These are phyloP conservation scores for Neocloeon triangulifer DNA, from an alignment of 1,140 invertebrate species.

Conservation along the genomic window DNA sequence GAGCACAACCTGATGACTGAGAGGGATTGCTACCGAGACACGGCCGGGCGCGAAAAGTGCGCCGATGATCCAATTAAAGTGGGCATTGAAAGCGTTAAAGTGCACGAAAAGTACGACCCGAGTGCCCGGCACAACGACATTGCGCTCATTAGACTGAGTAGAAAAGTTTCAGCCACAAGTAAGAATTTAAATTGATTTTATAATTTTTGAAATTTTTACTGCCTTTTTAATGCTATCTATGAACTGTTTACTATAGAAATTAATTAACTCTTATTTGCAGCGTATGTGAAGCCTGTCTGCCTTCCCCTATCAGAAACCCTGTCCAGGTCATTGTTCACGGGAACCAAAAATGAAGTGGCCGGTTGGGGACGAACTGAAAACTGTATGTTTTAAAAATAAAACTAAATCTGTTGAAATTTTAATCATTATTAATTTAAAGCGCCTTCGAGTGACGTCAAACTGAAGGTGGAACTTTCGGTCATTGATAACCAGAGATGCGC, in stretches of 20 bases:
- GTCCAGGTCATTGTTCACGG: slow-evolving; percentile 3
- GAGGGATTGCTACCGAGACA: slow-evolving; percentile 10
- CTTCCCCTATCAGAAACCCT: slow-evolving; percentile 7
- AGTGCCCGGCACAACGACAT: slow-evolving; percentile 11
- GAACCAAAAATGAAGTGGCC: slow-evolving; percentile 6
- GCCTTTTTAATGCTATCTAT: too few species aligned
- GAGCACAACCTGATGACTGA: slow-evolving; percentile 8
- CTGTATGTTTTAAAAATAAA: too few species aligned
- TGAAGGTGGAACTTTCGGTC: too few species aligned
- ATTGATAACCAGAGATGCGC: too few species aligned
- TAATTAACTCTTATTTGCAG: slow-evolving; percentile 6
- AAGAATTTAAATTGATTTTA: slow-evolving; percentile 1
- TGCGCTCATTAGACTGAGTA: slow-evolving; percentile 10
- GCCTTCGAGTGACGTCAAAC: neutral
- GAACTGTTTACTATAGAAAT: too few species aligned
- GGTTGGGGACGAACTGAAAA: slow-evolving; percentile 10
- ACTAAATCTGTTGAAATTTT: too few species aligned
- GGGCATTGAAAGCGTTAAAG: slow-evolving; percentile 17
- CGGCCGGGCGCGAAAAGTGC: too few species aligned
- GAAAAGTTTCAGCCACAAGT: slow-evolving; percentile 8
- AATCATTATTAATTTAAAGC: too few species aligned
- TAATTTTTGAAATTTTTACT: neutral
- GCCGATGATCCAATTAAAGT: slow-evolving; percentile 28
- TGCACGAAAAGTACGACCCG: slow-evolving; percentile 28
- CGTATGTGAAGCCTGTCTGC: slow-evolving; percentile 9